phyloP scores from a whole-genome alignment of 2,113 vertebrate species.

The Kryptolebias marmoratus region DNA sequence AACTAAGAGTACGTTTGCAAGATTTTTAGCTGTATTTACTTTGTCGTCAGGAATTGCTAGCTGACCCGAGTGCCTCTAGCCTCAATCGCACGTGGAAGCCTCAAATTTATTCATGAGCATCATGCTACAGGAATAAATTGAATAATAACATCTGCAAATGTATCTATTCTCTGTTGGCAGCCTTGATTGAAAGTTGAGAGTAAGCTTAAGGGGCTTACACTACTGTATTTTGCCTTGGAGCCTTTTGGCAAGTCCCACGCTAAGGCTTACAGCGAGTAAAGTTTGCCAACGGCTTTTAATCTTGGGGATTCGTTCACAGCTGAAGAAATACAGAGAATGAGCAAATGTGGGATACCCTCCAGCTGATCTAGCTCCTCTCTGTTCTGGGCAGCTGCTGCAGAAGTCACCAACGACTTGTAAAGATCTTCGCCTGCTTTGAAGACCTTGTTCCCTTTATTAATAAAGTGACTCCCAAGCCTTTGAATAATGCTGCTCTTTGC shows the following conservation, averaged over 20 bases:
- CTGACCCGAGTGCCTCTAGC: constrained; percentile 24
- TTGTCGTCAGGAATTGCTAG: constrained; percentile 44
- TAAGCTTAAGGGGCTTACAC: constrained; percentile 30
- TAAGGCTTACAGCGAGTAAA: constrained; percentile 35
- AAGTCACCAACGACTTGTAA: constrained; percentile 19
- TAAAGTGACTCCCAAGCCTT: constrained; percentile 23
- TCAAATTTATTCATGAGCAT: constrained; percentile 40
- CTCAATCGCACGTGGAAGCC: constrained; percentile 42
- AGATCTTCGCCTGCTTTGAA: constrained; percentile 43
- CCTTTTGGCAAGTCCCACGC: constrained; percentile 26
- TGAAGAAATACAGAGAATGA: constrained; percentile 27
- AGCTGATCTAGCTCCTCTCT: constrained; percentile 39
- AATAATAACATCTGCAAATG: constrained; percentile 26
- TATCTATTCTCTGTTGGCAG: constrained; percentile 21
- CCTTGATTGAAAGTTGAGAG: constrained; percentile 33
- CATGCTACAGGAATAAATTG: constrained; percentile 41
- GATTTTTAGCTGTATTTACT: constrained; percentile 42
- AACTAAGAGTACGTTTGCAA: background rate
- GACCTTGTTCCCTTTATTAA: constrained; percentile 35
- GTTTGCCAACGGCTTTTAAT: constrained; percentile 38
- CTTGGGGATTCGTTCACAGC: constrained; percentile 38
- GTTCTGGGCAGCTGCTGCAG: constrained; percentile 9
- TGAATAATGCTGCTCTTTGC: background rate
- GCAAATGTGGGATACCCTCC: constrained; percentile 32
- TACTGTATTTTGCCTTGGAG: constrained; percentile 23